phyloP scores from a whole-genome alignment of 2,888 invertebrate species.

The Tetanocera ferruginea region DNA sequence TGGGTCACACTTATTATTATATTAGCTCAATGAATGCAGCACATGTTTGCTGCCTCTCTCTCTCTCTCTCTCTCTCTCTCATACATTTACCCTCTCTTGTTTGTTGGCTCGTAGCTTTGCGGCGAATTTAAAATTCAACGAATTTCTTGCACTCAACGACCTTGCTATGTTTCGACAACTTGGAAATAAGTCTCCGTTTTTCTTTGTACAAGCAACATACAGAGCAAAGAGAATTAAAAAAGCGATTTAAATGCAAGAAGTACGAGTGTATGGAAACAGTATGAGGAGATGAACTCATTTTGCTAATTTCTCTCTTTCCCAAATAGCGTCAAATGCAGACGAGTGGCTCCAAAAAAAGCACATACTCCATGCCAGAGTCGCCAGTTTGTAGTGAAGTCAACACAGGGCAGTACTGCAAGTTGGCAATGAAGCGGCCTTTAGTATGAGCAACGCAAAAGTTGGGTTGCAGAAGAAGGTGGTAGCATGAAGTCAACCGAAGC shows the following conservation, averaged over 20 bases:
- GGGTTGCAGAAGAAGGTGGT: background rate
- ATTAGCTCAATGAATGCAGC: conserved; percentile 22
- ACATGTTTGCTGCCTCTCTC: conserved; percentile 11
- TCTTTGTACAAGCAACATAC: background rate
- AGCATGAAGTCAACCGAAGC: conserved; percentile 11
- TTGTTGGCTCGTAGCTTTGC: background rate
- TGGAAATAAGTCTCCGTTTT: background rate
- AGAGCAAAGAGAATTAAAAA: background rate
- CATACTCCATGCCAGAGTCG: too few species aligned
- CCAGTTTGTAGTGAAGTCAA: background rate
- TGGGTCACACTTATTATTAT: conserved; percentile 23
- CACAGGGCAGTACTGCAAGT: background rate
- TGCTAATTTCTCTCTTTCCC: background rate
- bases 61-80: background rate
- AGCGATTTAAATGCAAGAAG: background rate
- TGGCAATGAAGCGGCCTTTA: background rate
- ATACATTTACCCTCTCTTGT: background rate
- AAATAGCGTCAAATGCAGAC: background rate
- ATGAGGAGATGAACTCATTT: background rate
- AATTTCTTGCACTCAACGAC: background rate
- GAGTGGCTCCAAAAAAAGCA: background rate
- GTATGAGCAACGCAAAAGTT: background rate
- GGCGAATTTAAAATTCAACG: background rate
- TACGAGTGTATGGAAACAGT: background rate
- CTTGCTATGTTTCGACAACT: conserved; percentile 1